phyloP scores from a whole-genome alignment of 2,113 vertebrate species.

The Cephalopterus ornatus region DNA sequence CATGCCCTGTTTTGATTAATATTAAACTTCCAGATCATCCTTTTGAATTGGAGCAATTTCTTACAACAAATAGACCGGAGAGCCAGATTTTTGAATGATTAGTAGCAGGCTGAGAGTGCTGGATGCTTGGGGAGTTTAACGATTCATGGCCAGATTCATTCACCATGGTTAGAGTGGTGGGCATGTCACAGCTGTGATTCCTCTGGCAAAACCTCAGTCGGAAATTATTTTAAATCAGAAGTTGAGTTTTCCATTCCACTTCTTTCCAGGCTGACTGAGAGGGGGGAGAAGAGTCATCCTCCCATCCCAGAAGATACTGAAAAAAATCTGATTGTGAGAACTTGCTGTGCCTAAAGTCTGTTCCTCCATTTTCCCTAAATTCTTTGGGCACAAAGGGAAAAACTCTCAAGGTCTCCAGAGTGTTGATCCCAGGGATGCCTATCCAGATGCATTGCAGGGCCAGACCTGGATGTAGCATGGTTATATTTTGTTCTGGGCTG shows the following conservation, averaged over 20 bases:
- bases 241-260: neutral
- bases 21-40: slow-evolving; percentile 72
- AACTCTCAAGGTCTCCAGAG: neutral
- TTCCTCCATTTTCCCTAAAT: neutral
- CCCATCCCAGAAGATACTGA: neutral
- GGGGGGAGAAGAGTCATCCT: neutral
- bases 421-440: neutral
- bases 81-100: slow-evolving; percentile 71
- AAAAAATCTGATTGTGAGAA: neutral
- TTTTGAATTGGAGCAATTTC: slow-evolving; percentile 71
- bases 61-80: slow-evolving; percentile 62
- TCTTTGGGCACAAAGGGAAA: neutral
- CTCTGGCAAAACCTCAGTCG: slow-evolving; percentile 1
- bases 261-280: neutral
- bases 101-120: slow-evolving; percentile 48
- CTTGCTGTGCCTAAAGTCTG: neutral
- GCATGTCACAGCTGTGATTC: slow-evolving; percentile 33
- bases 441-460: neutral
- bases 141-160: slow-evolving; percentile 68
- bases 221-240: slow-evolving; percentile 46
- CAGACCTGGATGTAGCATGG: neutral
- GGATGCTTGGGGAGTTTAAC: slow-evolving; percentile 61
- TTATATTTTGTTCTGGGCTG: neutral
- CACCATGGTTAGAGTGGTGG: slow-evolving; percentile 52
- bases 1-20: slow-evolving; percentile 66